phyloP scores from a whole-genome alignment of 2,888 invertebrate genomes.

The Cyrtodaria siliqua region DNA sequence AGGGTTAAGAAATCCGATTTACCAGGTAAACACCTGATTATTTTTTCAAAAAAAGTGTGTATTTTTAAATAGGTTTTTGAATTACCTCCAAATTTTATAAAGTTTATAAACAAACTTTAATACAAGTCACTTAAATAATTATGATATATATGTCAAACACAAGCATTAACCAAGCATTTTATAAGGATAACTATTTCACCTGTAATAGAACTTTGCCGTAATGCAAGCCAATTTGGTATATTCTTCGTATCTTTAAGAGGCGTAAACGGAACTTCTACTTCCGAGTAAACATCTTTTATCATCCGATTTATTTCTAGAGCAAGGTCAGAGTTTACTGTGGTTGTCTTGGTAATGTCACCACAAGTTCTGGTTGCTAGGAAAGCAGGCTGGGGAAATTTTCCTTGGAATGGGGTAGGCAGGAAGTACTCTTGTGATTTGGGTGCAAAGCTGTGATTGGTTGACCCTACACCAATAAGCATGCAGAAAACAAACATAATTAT shows the following conservation, averaged over 20 bases:
- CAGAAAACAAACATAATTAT: conserved; percentile 6
- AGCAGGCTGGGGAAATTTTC: not conserved
- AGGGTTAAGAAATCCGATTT: no score
- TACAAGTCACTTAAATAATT: no score
- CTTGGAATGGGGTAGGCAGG: conserved; percentile 46
- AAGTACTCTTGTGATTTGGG: conserved; percentile 18
- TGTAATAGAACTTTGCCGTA: conserved; percentile 30
- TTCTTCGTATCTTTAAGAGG: conserved; percentile 32
- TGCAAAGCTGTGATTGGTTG: conserved; percentile 26
- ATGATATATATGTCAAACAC: no score
- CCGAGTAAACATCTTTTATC: conserved; percentile 64
- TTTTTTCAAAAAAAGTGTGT: no score
- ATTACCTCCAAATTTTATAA: no score
- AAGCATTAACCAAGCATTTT: no score
- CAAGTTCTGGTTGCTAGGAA: conserved; percentile 2
- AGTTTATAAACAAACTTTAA: no score
- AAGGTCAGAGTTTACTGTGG: conserved; percentile 15
- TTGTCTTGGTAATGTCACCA: not conserved
- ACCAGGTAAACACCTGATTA: no score
- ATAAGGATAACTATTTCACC: conserved; percentile 5
- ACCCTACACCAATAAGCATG: conserved; percentile 52
- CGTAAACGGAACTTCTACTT: conserved; percentile 55
- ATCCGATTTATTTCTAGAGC: conserved; percentile 46
- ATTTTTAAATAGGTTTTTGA: no score
- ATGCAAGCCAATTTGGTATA: conserved; percentile 57